phyloP scores from a whole-genome alignment of 1,140 invertebrate genomes.

The Drosophila pseudoobscura region DNA sequence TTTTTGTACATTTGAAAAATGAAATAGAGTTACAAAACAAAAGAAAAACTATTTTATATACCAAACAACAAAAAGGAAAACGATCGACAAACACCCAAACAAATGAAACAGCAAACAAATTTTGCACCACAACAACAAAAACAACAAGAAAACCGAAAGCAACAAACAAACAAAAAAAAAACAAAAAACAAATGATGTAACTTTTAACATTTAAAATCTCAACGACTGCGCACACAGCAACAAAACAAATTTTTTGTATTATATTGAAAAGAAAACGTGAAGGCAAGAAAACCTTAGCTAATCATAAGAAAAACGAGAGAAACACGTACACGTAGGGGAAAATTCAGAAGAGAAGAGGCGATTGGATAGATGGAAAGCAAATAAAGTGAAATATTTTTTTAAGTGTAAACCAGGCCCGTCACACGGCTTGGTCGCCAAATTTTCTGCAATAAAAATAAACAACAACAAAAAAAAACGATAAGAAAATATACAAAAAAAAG shows the following conservation, averaged over 20 bases:
- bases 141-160: constrained; percentile 10
- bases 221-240: constrained; percentile 78
- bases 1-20: constrained; percentile 55
- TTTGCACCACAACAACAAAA: constrained; percentile 34
- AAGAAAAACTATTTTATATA: constrained; percentile 52
- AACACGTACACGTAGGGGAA: constrained; percentile 23
- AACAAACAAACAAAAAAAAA: constrained; percentile 20
- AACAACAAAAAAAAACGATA: constrained; percentile 4
- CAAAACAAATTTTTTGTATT: constrained; percentile 77
- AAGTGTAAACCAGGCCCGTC: constrained; percentile 67
- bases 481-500: constrained; percentile 34
- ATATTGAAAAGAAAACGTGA: constrained; percentile 47
- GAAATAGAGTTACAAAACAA: constrained; percentile 24
- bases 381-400: constrained; percentile 68
- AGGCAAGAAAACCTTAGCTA: constrained; percentile 3
- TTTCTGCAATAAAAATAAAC: constrained; percentile 70
- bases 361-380: constrained; percentile 31
- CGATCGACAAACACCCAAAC: constrained; percentile 2
- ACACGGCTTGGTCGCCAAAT: constrained; percentile 69
- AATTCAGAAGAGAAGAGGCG: constrained; percentile 5
- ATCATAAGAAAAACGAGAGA: constrained; percentile 29
- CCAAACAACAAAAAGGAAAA: constrained; percentile 29
- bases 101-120: constrained; percentile 36
- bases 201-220: constrained; percentile 61
- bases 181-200: constrained; percentile 41